Base-by-base conservation (phyloP, 2,113 vertebrate species). In the Heterotilapia buettikoferi region DNA sequence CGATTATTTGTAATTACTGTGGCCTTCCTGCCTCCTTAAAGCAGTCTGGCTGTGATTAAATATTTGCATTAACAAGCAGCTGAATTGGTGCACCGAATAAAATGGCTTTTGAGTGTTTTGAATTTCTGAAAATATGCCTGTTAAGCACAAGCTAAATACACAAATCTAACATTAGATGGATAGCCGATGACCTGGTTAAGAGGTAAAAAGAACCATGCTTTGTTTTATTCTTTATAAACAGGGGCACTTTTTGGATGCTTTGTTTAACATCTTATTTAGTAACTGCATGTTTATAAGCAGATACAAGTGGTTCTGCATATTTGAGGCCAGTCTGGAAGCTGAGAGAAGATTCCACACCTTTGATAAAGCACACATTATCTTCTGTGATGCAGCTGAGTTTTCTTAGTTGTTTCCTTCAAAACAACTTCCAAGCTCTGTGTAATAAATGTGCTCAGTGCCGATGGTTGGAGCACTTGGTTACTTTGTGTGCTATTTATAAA, bases 401-500 rank as follows among this genome's bases (percentile, higher is more conserved):
- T 21, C 9, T 80, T 13, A 9, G 73, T 71, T 87, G 19, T 85
- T 84, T 80, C 13, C 57, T 56, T 81, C 36, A 81, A 54, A 68
- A 63, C 38, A 57, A 56, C 52, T 24, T 80, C 43, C 19, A 38
- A 24, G 57, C 10, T 13, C 4, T 54, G 26, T 9, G 21, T 86
- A 85, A 89, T 76, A 66, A 92, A 86, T 7, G 50, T 29, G 76
- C 31, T 84, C 45, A 33, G 24, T 57, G 83, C 18, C 38, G 18
- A 82, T 83, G 87, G 73, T 85, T 26, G 50, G 7, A 59, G 24
- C 53, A 43, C n/a, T 89, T 85, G 90, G 40, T 87, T 83, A 63
- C 9, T 47, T 52, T 36, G 19, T 12, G 82, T 38, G 76, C 89
- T 86, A 88, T 92, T 92, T 80, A 83, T 84, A 87, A 78, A 79